Evolutionary conservation across 1,140 invertebrate genomes (phyloP).

Genomic region (Cydia strobilella): DNA sequence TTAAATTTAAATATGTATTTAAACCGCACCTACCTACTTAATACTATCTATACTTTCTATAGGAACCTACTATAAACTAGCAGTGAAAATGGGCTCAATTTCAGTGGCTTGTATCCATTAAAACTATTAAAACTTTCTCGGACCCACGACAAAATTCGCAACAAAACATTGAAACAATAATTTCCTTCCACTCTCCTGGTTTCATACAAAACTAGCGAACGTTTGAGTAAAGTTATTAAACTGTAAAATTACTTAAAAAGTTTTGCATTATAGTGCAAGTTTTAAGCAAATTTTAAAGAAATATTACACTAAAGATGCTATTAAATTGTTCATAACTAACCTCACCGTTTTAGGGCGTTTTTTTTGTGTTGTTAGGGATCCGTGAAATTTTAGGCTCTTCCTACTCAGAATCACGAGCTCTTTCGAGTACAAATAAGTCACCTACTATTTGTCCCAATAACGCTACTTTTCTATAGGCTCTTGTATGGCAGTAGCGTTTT

Average conservation of each 20-base stretch:
- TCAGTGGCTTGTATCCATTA: background rate
- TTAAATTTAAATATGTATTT: background rate
- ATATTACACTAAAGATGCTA: background rate
- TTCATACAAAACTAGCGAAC: background rate
- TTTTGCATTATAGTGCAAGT: background rate
- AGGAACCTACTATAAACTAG: background rate
- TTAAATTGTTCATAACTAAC: too few species aligned
- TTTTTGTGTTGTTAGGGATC: too few species aligned
- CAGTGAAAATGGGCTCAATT: background rate
- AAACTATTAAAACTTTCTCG: conserved; percentile 22
- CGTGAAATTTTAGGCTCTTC: too few species aligned
- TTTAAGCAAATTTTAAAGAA: background rate
- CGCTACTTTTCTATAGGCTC: too few species aligned
- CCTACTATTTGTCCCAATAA: too few species aligned
- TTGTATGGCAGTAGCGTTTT: too few species aligned
- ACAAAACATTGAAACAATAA: background rate
- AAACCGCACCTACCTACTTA: background rate
- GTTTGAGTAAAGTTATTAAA: background rate
- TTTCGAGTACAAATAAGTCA: too few species aligned
- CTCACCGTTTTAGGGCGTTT: too few species aligned
- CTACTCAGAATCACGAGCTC: too few species aligned
- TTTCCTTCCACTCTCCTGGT: background rate
- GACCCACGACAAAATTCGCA: background rate
- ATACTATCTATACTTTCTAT: background rate
- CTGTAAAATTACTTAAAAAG: background rate